Evolutionary conservation across 1,140 invertebrate genomes (phyloP), one percentile per base, ranked within the genome.

Genomic region (Drosophila lacertosa): DNA sequence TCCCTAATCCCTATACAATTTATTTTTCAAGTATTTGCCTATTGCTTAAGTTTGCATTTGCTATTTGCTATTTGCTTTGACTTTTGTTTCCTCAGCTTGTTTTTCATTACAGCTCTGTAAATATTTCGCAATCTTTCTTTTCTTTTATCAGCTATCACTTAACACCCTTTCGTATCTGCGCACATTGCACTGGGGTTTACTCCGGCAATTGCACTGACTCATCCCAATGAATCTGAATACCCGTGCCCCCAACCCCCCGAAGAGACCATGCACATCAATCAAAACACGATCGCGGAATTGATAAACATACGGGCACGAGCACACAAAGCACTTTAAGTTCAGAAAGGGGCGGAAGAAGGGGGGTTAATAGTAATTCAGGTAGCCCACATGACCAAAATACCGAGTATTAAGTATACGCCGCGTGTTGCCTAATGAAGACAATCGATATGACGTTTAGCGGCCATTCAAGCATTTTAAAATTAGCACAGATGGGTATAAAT

Each of bases 321-420:
- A 59, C 40, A 54, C 54, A 54, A n/a, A 20, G 11, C 1, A n/a
- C n/a, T n/a, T n/a, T n/a, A n/a, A n/a, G n/a, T n/a, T n/a, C n/a
- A n/a, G n/a, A n/a, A n/a, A n/a, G n/a, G n/a, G n/a, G n/a, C n/a
- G n/a, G n/a, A 26, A 10, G 11, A 16, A 18, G 39, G 11, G 15
- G 26, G 9, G 5, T n/a, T 7, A n/a, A n/a, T 5, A 26, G 22
- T 2, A 18, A 40, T 20, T 10, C 13, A 29, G 20, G 5, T 13
- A 10, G 18, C 22, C 26, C 63, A 50, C 54, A 58, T 66, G 63
- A 66, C 35, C 54, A n/a, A 11, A 54, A 11, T 3, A 3, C 4
- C 51, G 9, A 13, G 10, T 54, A 74, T 82, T 53, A 45, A 71
- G 70, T 64, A 77, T 82, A 82, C 78, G 74, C 74, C 69, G 40